These are phyloP conservation scores for Drosophila limbata DNA, from an alignment of 2,888 invertebrate species.

Conservation along the genomic window DNA sequence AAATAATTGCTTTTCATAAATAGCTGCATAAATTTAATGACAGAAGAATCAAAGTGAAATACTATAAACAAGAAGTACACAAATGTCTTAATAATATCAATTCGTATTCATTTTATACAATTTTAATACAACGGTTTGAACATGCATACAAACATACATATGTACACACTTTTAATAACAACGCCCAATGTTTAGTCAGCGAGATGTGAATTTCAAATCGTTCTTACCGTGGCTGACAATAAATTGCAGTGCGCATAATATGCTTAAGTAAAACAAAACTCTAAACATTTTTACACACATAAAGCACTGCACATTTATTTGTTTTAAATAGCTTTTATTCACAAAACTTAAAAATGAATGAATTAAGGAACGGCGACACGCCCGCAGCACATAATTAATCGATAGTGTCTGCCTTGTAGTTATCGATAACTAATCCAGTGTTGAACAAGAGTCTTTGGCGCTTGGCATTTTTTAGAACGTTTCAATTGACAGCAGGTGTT, in stretches of 20 bases:
- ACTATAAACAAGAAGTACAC: too few species aligned
- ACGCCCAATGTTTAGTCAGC: slow-evolving; percentile 66
- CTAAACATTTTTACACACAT: slow-evolving; percentile 52
- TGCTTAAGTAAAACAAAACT: slow-evolving; percentile 33
- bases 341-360: slow-evolving; percentile 40
- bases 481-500: slow-evolving; percentile 54
- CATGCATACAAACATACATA: slow-evolving; percentile 19
- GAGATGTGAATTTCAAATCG: slow-evolving; percentile 3
- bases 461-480: slow-evolving; percentile 42
- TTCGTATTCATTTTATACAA: background rate
- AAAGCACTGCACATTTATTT: slow-evolving; percentile 35
- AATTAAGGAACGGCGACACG: slow-evolving; percentile 66
- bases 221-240: slow-evolving; percentile 51
- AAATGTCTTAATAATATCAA: background rate
- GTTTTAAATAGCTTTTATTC: slow-evolving; percentile 15
- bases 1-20: background rate
- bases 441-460: background rate
- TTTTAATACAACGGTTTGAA: slow-evolving; percentile 1
- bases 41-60: background rate
- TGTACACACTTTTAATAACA: slow-evolving; percentile 31
- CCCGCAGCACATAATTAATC: slow-evolving; percentile 49
- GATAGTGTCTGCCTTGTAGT: slow-evolving; percentile 1
- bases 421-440: slow-evolving; percentile 26
- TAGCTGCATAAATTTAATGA: too few species aligned
- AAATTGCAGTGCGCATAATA: slow-evolving; percentile 51